phyloP scores from a whole-genome alignment of 2,797 vertebrate genomes.

The Macropodus opercularis region DNA sequence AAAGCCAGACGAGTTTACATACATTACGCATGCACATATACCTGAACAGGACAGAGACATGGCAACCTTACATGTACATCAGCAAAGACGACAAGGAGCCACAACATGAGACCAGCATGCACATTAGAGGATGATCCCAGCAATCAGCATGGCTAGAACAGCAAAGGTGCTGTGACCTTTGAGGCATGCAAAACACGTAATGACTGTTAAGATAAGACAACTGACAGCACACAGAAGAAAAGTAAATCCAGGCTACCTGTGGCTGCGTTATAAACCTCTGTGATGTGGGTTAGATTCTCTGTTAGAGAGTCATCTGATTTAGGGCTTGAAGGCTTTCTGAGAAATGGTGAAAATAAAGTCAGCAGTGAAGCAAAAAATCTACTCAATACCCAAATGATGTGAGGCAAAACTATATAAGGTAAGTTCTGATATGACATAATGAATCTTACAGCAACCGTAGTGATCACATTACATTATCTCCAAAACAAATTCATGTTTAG shows the following conservation, averaged over 20 bases:
- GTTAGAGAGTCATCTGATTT: conserved; percentile 81
- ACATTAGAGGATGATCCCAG: conserved; percentile 25
- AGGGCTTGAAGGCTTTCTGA: conserved; percentile 85
- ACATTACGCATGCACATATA: conserved; percentile 12
- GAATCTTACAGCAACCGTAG: conserved; percentile 5
- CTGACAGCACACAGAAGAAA: conserved; percentile 32
- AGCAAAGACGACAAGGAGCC: conserved; percentile 13
- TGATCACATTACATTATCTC: conserved; percentile 30
- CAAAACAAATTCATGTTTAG: too few species aligned
- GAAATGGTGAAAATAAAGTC: conserved; percentile 77
- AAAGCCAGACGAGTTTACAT: conserved; percentile 10
- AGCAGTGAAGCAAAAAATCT: conserved; percentile 34
- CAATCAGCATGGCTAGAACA: conserved; percentile 16
- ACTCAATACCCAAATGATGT: background rate
- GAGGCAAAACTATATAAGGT: background rate
- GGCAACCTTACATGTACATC: conserved; percentile 2
- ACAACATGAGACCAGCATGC: conserved; percentile 49
- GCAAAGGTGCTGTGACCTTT: conserved; percentile 29
- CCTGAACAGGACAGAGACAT: conserved; percentile 26
- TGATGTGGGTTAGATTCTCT: conserved; percentile 73
- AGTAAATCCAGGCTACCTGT: conserved; percentile 75
- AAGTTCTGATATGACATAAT: background rate
- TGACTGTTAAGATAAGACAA: conserved; percentile 34
- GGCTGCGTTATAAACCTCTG: conserved; percentile 69
- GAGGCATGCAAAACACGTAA: background rate